A percentile compares a stretch with the other conserved stretches of the same genome.
These are phyloP conservation scores for Polydrusus pterygomalis DNA, from an alignment of 2,888 invertebrate species.

Conservation along the genomic window DNA sequence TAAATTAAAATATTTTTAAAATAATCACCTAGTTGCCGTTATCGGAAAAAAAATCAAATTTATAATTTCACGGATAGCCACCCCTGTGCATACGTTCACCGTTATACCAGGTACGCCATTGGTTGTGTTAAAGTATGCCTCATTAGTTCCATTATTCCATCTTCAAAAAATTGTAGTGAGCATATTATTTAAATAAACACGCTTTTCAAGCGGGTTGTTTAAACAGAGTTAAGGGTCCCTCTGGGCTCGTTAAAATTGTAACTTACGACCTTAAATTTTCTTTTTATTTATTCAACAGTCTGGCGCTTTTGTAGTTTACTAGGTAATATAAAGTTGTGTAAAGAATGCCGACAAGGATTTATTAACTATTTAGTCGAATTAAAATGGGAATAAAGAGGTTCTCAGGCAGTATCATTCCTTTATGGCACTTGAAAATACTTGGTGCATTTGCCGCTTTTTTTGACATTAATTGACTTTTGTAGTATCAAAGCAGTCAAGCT, in stretches of 20 bases:
- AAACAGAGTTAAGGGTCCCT: conserved; percentile 36
- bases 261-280: conserved; percentile 46
- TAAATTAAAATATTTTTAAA: too few relatives aligned
- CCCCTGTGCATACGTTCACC: too few relatives aligned
- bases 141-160: conserved; percentile 43
- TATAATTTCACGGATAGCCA: too few relatives aligned
- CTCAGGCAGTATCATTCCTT: background rate
- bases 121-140: conserved; percentile 24
- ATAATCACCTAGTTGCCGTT: too few relatives aligned
- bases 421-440: background rate
- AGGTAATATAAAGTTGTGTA: conserved; percentile 36
- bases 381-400: conserved; percentile 4
- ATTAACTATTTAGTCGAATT: conserved; percentile 32
- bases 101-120: conserved; percentile 21
- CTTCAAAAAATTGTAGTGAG: conserved; percentile 41
- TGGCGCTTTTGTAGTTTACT: conserved; percentile 39
- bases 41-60: too few relatives aligned
- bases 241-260: conserved; percentile 47
- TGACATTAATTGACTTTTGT: too few relatives aligned
- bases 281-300: conserved; percentile 49
- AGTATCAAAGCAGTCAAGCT: too few relatives aligned
- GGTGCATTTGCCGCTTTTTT: too few relatives aligned
- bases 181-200: conserved; percentile 52
- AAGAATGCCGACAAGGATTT: conserved; percentile 20
- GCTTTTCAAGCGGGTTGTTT: conserved; percentile 43